Evolutionary conservation across 2,797 vertebrate genomes (phyloP).

Genomic region (Heliangelus exortis): DNA sequence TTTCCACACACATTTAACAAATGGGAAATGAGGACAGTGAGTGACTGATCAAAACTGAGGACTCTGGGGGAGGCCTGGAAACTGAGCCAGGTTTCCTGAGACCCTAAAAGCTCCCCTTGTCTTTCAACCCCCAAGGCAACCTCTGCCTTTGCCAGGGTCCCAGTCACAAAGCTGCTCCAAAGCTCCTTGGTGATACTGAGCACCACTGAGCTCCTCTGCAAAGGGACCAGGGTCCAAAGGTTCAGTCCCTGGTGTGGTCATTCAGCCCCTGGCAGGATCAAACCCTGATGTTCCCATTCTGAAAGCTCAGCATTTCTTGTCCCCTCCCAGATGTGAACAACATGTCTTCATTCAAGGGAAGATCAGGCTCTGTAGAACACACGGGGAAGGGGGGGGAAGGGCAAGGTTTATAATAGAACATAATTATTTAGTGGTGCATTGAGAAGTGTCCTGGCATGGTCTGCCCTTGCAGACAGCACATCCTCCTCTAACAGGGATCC

Average conservation of each 20-base stretch:
- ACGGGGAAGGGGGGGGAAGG: not conserved
- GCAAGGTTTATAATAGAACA: not conserved
- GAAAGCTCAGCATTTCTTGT: not conserved
- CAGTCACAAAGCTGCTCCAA: not conserved
- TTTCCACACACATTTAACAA: not conserved
- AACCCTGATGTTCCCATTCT: not conserved
- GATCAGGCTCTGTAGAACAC: not conserved
- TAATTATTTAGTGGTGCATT: not conserved
- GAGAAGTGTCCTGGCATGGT: not conserved
- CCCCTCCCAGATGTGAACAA: not conserved
- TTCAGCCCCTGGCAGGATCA: not conserved
- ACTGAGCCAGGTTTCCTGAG: not conserved
- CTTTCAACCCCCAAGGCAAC: not conserved
- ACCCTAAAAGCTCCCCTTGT: not conserved
- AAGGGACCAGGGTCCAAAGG: not conserved
- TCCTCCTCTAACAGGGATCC: not conserved
- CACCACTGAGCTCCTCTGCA: not conserved
- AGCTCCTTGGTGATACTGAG: not conserved
- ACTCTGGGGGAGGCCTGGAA: not conserved
- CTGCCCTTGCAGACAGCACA: not conserved
- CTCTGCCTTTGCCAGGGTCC: not conserved
- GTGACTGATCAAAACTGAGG: not conserved
- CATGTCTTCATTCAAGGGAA: not conserved
- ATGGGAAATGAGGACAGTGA: not conserved
- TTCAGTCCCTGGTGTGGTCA: fast-evolving